Evolutionary conservation across 2,113 vertebrate species (phyloP), one percentile per base, ranked within the genome.

Genomic region (Fulmarus glacialis): DNA sequence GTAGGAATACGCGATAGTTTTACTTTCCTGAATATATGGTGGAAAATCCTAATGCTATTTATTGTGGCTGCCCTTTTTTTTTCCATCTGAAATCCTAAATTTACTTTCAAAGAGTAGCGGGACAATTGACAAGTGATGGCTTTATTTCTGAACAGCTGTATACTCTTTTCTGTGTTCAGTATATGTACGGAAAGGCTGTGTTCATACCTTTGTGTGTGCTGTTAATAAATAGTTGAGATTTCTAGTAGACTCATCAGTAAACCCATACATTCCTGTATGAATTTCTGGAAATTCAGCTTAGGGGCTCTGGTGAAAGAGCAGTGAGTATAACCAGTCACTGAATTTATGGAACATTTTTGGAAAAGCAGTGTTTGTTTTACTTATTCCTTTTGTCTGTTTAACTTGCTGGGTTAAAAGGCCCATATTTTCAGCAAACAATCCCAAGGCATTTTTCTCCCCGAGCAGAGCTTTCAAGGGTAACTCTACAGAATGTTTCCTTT

Each of bases 331-430:
- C 42, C 53, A 93, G 23, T 48, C 5, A 1, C 47, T 79, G 80
- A 87, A 96, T 84, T 96, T 72, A 71, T 64, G 53, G 36, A 84
- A 21, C 36, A 11, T 48, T 89, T 94, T 82, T 89, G 47, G 68
- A 79, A 68, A 91, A 84, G 11, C 24, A 8, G 11, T 71, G 38
- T 89, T 95, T 78, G 60, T 95, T 97, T 95, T 90, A 60, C 45
- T 78, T 88, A 73, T 3, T 92, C 70, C 48, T 83, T 94, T 97
- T 92, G 73, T 92, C 94, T 92, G 21, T 70, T 92, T 92, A 78
- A 68, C 84, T 72, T 50, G 4, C 56, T 82, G 64, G 34, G 64
- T 92, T 95, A 84, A 94, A 96, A 91, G 70, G 36, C 47, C 48
- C 11, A 0, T 75, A 48, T 75, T 91, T 87, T 72, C 62, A 87